Percentiles rank a stretch among this genome's conserved stretches.
Evolutionary conservation across 2,113 vertebrate genomes (phyloP).

Genomic region (Phrynocephalus versicolor): DNA sequence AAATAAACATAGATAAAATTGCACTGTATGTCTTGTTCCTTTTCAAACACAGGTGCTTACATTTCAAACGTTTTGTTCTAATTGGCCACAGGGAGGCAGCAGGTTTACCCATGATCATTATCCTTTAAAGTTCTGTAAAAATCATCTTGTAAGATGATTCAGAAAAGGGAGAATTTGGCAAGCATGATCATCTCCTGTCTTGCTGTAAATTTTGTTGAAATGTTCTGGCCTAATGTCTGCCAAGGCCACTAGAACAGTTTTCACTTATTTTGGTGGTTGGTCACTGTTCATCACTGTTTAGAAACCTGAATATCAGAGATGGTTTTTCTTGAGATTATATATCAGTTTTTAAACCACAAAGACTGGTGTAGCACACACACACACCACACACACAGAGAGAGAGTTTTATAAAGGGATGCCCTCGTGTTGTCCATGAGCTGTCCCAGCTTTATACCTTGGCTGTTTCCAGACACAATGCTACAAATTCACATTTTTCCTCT

Average conservation of each 20-base stretch:
- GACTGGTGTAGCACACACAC: too few species aligned
- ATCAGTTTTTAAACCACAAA: neutral
- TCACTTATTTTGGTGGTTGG: neutral
- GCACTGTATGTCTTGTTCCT: neutral
- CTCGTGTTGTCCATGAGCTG: too few species aligned
- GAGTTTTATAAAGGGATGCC: too few species aligned
- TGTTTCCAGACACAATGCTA: neutral
- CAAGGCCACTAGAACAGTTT: neutral
- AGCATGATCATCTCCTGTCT: neutral
- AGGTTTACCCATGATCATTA: neutral
- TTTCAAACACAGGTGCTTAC: neutral
- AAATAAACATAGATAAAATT: neutral
- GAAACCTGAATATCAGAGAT: neutral
- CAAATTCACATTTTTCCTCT: too few species aligned
- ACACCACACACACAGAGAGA: too few species aligned
- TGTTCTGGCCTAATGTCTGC: neutral
- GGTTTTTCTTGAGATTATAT: neutral
- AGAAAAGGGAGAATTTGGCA: neutral
- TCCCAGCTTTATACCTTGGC: neutral
- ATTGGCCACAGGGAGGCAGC: neutral
- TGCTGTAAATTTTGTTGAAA: neutral
- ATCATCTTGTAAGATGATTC: neutral
- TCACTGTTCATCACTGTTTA: neutral
- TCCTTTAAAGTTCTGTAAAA: neutral
- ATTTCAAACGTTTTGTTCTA: neutral